Base-by-base conservation (phyloP, 2,113 vertebrate genomes). In the Poeciliopsis occidentalis region DNA sequence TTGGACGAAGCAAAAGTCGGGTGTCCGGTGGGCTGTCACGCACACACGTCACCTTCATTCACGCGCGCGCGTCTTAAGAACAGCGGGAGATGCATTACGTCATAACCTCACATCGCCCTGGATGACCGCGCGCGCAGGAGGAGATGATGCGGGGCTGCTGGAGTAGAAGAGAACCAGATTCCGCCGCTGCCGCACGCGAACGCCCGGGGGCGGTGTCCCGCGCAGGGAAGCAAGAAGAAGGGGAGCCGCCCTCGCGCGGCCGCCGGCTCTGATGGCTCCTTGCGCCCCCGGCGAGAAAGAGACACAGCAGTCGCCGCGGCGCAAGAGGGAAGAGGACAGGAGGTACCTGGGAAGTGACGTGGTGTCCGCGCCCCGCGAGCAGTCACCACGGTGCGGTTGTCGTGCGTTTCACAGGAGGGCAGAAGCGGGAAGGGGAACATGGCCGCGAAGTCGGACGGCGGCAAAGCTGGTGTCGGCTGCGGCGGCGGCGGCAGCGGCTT, bases 361-460 rank as follows among this genome's bases (percentile, higher is more conserved):
- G 89, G 81, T 68, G 66, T 78, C 75, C 87, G 89, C 87, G 69
- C 82, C 82, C 84, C 82, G 63, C 85, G 4, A 89, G 75, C 44
- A 77, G 76, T 67, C 84, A 88, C 69, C n/a, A 90, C 87, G 86
- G 90, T 87, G 91, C 86, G 89, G 63, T 78, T 92, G 64, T 85
- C 85, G 91, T 89, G 91, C 75, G 7, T 91, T 85, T 91, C 87
- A 30, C 83, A 89, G 90, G 90, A 92, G 91, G 89, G 88, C 72
- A 87, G 89, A 82, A 88, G 91, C 76, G 88, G 91, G 69, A 92
- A 94, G 87, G 94, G 94, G 93, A 96, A 97, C 95, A 98, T 97
- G 97, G 96, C 96, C 95, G 96, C 96, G 87, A 96, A 97, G 95
- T 97, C 96, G 94, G 96, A 97, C 95, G 97, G 95, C 84, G 77